Percentiles rank a stretch among this genome's conserved stretches.
Evolutionary conservation across 1,140 invertebrate genomes (phyloP).

Genomic region (Neodiprion virginianus): DNA sequence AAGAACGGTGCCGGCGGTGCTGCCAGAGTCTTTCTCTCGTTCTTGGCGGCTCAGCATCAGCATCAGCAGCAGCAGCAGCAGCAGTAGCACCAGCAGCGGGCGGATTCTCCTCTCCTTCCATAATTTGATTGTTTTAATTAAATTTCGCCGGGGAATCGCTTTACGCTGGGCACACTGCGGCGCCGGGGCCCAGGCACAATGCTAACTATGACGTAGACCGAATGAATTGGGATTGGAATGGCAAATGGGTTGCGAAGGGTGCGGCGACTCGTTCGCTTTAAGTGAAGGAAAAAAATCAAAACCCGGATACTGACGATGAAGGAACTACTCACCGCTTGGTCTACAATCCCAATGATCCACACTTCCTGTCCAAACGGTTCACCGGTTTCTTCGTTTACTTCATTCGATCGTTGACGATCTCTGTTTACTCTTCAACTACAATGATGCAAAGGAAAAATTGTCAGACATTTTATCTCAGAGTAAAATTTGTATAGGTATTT

Average conservation of each 20-base stretch:
- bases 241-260: slow-evolving; percentile 36
- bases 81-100: neutral
- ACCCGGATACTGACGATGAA: no score
- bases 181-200: slow-evolving; percentile 49
- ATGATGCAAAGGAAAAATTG: no score
- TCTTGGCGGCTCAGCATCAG: neutral
- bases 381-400: no score
- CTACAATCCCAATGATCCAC: no score
- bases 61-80: no score
- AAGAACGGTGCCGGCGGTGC: slow-evolving; percentile 36
- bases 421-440: no score
- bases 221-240: slow-evolving; percentile 51
- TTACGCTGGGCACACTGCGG: slow-evolving; percentile 54
- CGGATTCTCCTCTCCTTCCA: slow-evolving; percentile 27
- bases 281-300: slow-evolving; percentile 21
- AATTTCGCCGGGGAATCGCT: slow-evolving; percentile 60
- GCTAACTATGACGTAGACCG: slow-evolving; percentile 58
- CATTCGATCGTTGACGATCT: no score
- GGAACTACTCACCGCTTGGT: no score
- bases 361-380: no score
- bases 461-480: no score
- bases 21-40: slow-evolving; percentile 54
- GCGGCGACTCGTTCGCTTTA: neutral
- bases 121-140: slow-evolving; percentile 65
- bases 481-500: no score